Conservation (phyloP, 2,888 invertebrate species). For the Epinotia nisella region DNA sequence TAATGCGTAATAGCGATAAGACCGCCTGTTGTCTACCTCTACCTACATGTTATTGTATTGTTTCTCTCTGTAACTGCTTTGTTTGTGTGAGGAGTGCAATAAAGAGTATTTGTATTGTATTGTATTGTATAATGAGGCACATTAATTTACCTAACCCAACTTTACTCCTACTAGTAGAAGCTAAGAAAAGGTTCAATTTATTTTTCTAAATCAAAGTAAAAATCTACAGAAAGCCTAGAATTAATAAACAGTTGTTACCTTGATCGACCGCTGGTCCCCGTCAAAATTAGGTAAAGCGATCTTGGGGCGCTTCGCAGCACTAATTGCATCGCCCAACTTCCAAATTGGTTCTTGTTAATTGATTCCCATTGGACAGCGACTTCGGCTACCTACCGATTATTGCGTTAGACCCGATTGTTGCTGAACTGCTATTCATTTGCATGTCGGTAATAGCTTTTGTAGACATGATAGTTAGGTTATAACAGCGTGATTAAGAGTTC, state of each 20-base stretch:
- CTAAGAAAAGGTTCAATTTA: too few species aligned
- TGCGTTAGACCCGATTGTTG: conserved; percentile 56
- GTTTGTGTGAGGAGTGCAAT: too few species aligned
- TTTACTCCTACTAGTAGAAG: too few species aligned
- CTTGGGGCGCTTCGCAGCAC: conserved; percentile 49
- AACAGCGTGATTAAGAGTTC: not conserved
- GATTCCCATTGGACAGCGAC: conserved; percentile 68
- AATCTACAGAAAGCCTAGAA: too few species aligned
- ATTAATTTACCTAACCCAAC: too few species aligned
- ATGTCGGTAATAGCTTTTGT: conserved; percentile 45
- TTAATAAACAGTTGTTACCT: conserved; percentile 1
- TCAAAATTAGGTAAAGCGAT: conserved; percentile 27
- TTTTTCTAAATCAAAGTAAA: too few species aligned
- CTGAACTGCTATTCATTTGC: conserved; percentile 54
- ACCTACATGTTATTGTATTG: too few species aligned
- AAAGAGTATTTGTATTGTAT: too few species aligned
- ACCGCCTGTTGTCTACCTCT: too few species aligned
- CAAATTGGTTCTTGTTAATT: conserved; percentile 78
- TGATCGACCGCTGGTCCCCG: not conserved
- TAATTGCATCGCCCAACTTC: conserved; percentile 74
- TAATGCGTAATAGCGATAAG: too few species aligned
- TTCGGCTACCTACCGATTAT: conserved; percentile 56
- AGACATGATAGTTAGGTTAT: not conserved
- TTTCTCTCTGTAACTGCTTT: too few species aligned
- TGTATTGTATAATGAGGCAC: too few species aligned